Evolutionary conservation across 2,888 invertebrate genomes (phyloP).

Genomic region (Drosophila mayaguana): DNA sequence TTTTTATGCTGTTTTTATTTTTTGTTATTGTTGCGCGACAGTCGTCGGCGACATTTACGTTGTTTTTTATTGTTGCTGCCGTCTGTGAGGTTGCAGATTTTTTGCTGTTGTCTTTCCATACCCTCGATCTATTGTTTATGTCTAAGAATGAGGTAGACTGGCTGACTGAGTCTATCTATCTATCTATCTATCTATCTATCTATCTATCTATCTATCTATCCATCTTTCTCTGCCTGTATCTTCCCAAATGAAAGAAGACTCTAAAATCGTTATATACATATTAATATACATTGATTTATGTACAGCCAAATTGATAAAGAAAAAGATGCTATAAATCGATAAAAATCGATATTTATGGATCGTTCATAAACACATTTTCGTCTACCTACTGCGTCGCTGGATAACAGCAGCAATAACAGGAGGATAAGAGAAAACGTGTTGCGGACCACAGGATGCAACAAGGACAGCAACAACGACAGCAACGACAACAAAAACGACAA

Average conservation of each 20-base stretch:
- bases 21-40: constrained; percentile 42
- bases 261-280: no score
- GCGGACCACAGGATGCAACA: constrained; percentile 38
- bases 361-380: not conserved
- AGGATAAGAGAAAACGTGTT: constrained; percentile 17
- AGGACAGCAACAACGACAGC: constrained; percentile 16
- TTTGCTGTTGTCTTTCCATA: constrained; percentile 21
- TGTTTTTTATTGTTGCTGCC: constrained; percentile 68
- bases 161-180: not conserved
- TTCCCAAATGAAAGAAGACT: no score
- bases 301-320: not conserved
- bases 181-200: not conserved
- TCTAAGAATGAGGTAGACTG: not conserved
- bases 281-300: no score
- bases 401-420: constrained; percentile 18
- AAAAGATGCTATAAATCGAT: not conserved
- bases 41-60: constrained; percentile 46
- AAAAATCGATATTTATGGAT: not conserved
- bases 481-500: not conserved
- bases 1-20: constrained; percentile 40
- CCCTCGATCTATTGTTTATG: not conserved
- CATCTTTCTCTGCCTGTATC: no score
- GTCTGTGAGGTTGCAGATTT: constrained; percentile 71
- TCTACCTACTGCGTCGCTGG: constrained; percentile 14
- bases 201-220: no score